Conservation (phyloP, 2,888 invertebrate genomes). For the Melieria picta region DNA sequence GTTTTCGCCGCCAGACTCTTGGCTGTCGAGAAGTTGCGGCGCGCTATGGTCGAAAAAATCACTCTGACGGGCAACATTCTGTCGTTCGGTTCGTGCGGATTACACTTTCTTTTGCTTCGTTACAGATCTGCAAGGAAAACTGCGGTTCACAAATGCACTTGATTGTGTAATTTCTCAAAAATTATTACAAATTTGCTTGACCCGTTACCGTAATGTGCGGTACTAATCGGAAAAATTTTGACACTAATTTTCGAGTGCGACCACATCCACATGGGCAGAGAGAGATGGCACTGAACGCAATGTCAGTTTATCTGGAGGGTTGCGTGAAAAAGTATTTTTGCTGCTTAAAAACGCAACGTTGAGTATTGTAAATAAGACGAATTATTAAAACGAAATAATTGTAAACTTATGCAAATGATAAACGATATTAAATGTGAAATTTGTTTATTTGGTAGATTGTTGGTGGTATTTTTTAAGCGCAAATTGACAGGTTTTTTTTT, state of each 20-base stretch:
- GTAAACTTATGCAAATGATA: too few relatives aligned
- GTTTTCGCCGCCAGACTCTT: slow-evolving; percentile 67
- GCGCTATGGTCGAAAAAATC: slow-evolving; percentile 61
- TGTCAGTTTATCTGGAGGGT: too few relatives aligned
- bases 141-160: not conserved
- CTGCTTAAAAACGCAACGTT: too few relatives aligned
- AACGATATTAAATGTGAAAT: too few relatives aligned
- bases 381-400: too few relatives aligned
- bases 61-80: slow-evolving; percentile 57
- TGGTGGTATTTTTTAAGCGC: too few relatives aligned
- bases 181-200: slow-evolving; percentile 9
- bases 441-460: too few relatives aligned
- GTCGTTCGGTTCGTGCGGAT: slow-evolving; percentile 30
- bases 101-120: not conserved
- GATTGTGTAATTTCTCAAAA: slow-evolving; percentile 21
- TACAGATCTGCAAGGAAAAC: slow-evolving; percentile 14
- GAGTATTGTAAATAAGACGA: too few relatives aligned
- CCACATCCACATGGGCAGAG: too few relatives aligned
- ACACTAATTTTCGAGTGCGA: not conserved
- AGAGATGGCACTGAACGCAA: too few relatives aligned
- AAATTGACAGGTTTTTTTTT: too few relatives aligned
- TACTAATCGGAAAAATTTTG: slow-evolving; percentile 16
- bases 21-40: slow-evolving; percentile 69
- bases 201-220: slow-evolving; percentile 23
- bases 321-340: too few relatives aligned